Evolutionary conservation across 2,888 invertebrate genomes (phyloP).

Genomic region (Empis livida): DNA sequence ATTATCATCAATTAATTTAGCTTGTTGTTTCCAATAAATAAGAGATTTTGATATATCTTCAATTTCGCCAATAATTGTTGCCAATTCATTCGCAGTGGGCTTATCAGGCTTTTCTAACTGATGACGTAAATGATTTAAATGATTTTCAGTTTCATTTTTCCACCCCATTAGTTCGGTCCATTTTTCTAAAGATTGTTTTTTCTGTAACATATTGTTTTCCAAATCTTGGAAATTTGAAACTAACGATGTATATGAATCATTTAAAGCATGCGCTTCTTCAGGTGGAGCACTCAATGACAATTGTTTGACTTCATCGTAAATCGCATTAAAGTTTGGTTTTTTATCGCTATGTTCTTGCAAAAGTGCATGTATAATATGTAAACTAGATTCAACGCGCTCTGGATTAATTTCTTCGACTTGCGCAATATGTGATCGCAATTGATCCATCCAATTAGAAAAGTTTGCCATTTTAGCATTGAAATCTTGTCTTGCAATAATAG

Average conservation of each 20-base stretch:
- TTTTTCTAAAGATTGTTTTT: constrained; percentile 61
- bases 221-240: constrained; percentile 65
- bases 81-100: constrained; percentile 54
- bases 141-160: constrained; percentile 67
- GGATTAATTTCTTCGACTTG: constrained; percentile 70
- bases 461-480: constrained; percentile 65
- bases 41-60: constrained; percentile 53
- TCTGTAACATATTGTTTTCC: constrained; percentile 58
- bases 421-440: constrained; percentile 54
- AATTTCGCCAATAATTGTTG: constrained; percentile 54
- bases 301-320: constrained; percentile 73
- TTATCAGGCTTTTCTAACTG: constrained; percentile 61
- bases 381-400: constrained; percentile 64
- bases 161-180: constrained; percentile 74
- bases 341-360: constrained; percentile 78
- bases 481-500: constrained; percentile 69
- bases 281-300: constrained; percentile 56
- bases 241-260: constrained; percentile 61
- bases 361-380: constrained; percentile 67
- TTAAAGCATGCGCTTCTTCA: constrained; percentile 58
- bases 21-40: constrained; percentile 55
- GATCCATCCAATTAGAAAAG: constrained; percentile 69
- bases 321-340: constrained; percentile 59
- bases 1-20: constrained; percentile 53
- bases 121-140: constrained; percentile 66